These are phyloP conservation scores for Xenus cinereus DNA, from an alignment of 2,113 vertebrate genomes.

Conservation along the genomic window DNA sequence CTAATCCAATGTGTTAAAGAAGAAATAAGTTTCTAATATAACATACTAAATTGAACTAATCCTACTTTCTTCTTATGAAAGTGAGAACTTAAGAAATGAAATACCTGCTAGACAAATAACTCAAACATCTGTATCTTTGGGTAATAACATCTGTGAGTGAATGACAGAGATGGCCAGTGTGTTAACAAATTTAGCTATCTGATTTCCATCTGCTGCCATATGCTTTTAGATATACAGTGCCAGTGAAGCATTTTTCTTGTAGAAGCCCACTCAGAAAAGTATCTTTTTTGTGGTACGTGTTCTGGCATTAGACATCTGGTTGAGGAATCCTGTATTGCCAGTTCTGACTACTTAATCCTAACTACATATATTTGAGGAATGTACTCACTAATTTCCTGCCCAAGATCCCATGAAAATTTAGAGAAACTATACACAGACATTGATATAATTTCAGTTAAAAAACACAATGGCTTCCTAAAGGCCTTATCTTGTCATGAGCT, in stretches of 20 bases:
- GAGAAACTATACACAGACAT: background rate
- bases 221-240: background rate
- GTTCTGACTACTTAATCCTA: background rate
- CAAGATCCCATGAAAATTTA: background rate
- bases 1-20: background rate
- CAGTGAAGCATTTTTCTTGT: background rate
- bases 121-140: background rate
- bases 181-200: background rate
- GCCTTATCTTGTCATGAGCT: background rate
- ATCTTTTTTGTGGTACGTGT: accelerated
- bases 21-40: background rate
- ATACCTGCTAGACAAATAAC: background rate
- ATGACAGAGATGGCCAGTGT: background rate
- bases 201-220: background rate
- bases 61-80: background rate
- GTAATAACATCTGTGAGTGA: background rate
- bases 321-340: background rate
- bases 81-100: background rate
- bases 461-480: background rate
- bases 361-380: background rate
- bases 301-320: accelerated
- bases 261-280: background rate
- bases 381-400: background rate
- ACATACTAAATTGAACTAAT: background rate
- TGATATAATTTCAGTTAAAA: background rate